Conservation (phyloP, 2,113 vertebrate genomes). For the Thunnus maccoyii region DNA sequence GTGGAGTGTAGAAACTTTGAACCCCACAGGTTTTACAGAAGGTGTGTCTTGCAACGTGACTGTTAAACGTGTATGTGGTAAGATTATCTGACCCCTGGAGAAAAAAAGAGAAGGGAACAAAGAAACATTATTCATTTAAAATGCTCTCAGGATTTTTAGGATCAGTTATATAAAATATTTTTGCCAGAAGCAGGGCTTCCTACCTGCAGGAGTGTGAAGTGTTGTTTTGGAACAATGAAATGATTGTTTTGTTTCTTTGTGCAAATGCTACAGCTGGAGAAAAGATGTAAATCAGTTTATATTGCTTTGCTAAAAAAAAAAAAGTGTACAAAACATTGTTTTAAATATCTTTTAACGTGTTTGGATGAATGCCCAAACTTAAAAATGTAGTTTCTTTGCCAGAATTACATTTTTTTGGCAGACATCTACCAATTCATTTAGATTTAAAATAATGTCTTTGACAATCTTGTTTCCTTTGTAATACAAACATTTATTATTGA, state of each 20-base stretch:
- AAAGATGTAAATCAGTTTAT: slow-evolving; percentile 42
- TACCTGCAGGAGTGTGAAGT: slow-evolving; percentile 94
- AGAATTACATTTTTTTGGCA: not conserved
- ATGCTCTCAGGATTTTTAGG: not conserved
- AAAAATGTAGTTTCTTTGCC: not conserved
- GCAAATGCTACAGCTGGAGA: slow-evolving; percentile 94
- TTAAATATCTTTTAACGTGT: not conserved
- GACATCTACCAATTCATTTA: not conserved
- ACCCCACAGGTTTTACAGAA: slow-evolving; percentile 98
- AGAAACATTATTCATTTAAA: not conserved
- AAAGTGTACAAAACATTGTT: not conserved
- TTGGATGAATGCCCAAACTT: not conserved
- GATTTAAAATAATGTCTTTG: not conserved
- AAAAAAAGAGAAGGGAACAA: not conserved
- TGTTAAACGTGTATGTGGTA: slow-evolving; percentile 95
- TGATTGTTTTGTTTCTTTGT: slow-evolving; percentile 96
- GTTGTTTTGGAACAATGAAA: slow-evolving; percentile 92
- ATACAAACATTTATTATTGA: not conserved
- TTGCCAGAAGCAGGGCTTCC: not conserved
- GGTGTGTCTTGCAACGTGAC: slow-evolving; percentile 91
- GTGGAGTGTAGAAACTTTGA: slow-evolving; percentile 96
- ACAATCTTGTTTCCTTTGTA: not conserved
- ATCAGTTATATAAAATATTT: not conserved
- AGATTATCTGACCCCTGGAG: slow-evolving; percentile 90
- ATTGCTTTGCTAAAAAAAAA: not conserved